Evolutionary conservation across 2,797 vertebrate species (phyloP), one percentile per base, ranked within the genome.

Genomic region (Ficedula albicollis): DNA sequence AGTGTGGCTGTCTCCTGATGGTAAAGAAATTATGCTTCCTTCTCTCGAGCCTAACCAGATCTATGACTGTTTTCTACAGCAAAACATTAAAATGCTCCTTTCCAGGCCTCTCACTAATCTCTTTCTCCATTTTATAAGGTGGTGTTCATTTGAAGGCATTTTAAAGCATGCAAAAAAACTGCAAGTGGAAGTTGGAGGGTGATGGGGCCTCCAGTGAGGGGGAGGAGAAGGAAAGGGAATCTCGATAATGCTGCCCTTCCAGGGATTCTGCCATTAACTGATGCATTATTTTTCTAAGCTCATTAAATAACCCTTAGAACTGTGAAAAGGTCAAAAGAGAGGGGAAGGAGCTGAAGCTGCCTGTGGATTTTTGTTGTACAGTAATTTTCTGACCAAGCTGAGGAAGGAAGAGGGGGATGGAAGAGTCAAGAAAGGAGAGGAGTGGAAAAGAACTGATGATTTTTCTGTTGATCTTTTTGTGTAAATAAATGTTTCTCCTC

Each of bases 271-370:
- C 93, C 80, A 87, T 95, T 96, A 95, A 83, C 91, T 89, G 89
- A 89, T 94, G 85, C 91, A 88, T 96, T 96, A 88, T 94, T 97
- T 93, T 95, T 84, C 91, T 94, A 95, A 94, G 91, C 91, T 94
- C 93, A 95, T 96, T 96, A 96, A 96, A 96, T 95, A 95, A 88
- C 74, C 70, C 95, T 97, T 87, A 96, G 74, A 94, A 90, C 80
- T 84, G 83, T 81, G 91, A 93, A 96, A 96, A 96, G 95, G 94
- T 96, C 96, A 97, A 91, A 92, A 95, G 84, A 95, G 80, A 76
- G 74, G 83, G 60, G 85, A 95, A 91, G 49, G 64, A 95, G 83
- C 63, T 85, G 87, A 81, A 66, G 85, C 83, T 88, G 87, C 95
- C 91, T 90, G 93, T 77, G 94, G 94, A 80, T 96, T 95, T 94